phyloP scores from a whole-genome alignment of 2,113 vertebrate species.

The Lagopus leucura region DNA sequence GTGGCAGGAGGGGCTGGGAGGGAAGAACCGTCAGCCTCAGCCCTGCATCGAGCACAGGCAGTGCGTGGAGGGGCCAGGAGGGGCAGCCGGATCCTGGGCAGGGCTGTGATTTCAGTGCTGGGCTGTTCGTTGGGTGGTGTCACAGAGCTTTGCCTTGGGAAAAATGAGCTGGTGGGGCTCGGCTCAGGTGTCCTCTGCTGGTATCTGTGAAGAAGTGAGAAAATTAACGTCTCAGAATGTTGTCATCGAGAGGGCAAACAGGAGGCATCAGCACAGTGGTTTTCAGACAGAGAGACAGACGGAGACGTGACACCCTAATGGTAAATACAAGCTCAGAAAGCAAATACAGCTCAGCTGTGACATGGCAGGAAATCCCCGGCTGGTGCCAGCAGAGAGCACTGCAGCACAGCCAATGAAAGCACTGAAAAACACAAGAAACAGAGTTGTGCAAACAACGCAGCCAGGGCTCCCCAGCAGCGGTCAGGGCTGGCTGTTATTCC shows the following conservation, averaged over 20 bases:
- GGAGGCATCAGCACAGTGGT: accelerated
- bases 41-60: neutral
- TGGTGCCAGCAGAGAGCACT: constrained; percentile 69
- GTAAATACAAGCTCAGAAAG: neutral
- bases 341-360: neutral
- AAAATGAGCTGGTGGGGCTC: neutral
- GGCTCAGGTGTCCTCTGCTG: neutral
- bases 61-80: accelerated
- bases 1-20: neutral
- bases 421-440: accelerated
- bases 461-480: neutral
- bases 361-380: neutral
- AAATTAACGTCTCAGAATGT: accelerated
- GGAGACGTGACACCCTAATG: neutral
- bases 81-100: neutral
- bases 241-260: neutral
- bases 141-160: neutral
- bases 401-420: constrained; percentile 17
- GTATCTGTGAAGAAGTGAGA: accelerated
- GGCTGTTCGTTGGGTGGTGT: neutral
- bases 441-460: accelerated
- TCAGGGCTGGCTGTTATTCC: neutral
- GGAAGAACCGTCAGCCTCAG: accelerated
- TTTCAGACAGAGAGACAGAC: neutral
- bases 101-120: neutral